Conservation (phyloP, 2,113 vertebrate species). For the Lophura nycthemera region DNA sequence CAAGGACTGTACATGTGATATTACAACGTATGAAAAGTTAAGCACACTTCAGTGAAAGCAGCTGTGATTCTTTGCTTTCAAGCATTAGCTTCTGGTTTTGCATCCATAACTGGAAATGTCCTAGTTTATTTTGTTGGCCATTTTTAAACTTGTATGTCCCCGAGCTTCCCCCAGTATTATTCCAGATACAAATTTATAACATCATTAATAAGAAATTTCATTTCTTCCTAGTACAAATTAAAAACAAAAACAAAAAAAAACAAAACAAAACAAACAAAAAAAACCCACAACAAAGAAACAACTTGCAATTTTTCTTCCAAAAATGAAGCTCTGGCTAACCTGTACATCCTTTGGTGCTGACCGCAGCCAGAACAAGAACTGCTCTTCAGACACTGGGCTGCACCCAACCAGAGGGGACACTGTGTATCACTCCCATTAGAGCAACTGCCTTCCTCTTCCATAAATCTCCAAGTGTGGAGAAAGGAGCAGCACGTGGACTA, state of each 20-base stretch:
- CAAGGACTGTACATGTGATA: not conserved
- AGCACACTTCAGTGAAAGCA: not conserved
- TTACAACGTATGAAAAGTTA: not conserved
- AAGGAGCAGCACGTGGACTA: not conserved
- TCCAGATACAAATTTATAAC: not conserved
- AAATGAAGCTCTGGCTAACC: not conserved
- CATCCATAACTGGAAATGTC: not conserved
- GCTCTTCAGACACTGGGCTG: not conserved
- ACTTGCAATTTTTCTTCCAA: not conserved
- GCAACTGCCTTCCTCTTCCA: not conserved
- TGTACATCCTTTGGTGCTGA: not conserved
- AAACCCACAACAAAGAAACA: not conserved
- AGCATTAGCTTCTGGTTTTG: not conserved
- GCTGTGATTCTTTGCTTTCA: not conserved
- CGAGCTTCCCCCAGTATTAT: not conserved
- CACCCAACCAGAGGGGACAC: not conserved
- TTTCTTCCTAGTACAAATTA: not conserved
- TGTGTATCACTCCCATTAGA: not conserved
- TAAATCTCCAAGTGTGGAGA: not conserved
- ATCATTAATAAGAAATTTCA: not conserved
- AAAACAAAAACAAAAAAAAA: not conserved
- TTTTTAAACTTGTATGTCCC: not conserved
- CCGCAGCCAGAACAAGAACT: not conserved
- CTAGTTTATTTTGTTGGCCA: not conserved
- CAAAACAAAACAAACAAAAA: not conserved